A percentile compares a stretch with the other conserved stretches of the same genome.
Evolutionary conservation across 2,113 vertebrate genomes (phyloP).

Genomic region (Bettongia penicillata): DNA sequence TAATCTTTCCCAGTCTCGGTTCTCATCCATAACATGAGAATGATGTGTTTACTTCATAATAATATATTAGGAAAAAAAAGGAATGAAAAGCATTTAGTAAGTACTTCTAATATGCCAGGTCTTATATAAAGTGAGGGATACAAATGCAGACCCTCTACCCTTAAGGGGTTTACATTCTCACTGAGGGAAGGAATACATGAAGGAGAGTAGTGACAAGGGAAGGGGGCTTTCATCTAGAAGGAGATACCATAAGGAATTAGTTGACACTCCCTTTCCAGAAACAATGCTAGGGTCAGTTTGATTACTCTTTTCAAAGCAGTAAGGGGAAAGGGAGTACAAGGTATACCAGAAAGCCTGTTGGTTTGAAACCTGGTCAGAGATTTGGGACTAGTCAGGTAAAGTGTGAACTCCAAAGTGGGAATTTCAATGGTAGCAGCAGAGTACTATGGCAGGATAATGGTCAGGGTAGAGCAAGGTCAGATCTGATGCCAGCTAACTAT

Average conservation of each 20-base stretch:
- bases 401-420: neutral
- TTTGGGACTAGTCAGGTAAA: neutral
- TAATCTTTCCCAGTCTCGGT: neutral
- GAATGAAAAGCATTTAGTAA: neutral
- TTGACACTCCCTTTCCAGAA: neutral
- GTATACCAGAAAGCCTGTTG: neutral
- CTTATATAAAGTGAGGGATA: neutral
- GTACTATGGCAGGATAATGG: neutral
- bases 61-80: neutral
- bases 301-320: neutral
- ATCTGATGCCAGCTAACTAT: neutral
- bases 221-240: neutral
- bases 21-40: neutral
- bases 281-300: neutral
- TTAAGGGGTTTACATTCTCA: neutral
- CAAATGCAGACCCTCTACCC: neutral
- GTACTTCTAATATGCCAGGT: neutral
- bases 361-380: neutral
- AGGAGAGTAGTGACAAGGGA: neutral
- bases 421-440: neutral
- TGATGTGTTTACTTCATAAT: neutral
- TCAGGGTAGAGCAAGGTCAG: neutral
- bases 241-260: neutral
- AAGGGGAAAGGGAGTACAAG: neutral
- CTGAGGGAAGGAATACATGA: too few relatives aligned